Evolutionary conservation across 2,888 invertebrate genomes (phyloP), one percentile per base, ranked within the genome.

Genomic region (Trissoscelio sp.): DNA sequence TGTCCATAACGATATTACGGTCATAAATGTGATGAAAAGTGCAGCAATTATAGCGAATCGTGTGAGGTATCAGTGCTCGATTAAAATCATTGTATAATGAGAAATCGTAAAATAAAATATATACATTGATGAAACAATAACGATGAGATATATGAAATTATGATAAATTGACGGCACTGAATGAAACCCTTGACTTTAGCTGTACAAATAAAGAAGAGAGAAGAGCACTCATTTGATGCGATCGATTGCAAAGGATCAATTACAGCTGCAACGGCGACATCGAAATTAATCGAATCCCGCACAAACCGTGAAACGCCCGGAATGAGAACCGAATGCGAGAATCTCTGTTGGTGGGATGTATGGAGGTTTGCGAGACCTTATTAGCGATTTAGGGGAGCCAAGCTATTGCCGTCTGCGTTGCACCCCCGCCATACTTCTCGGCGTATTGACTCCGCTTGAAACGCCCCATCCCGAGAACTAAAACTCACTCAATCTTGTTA

Each of bases 401-500:
- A 70, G 84, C 51, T 78, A 42, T 70, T 42, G 42, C 66, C 37
- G 39, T 57, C 69, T 73, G 31, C 53, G 51, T 66, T 66, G 79
- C 31, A 5, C 46, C 16, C 53, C n/a, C 22, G 9, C 11, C 31
- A 37, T 48, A 37, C 66, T 51, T 60, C 57, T 60, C 69, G 67
- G 73, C 83, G 83, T 87, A 85, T 87, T 84, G 87, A 82, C 81
- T 82, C 48, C 77, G 83, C 78, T 84, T 53, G 79, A 77, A 81
- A 75, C 86, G 69, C 79, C 81, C 83, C 83, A 86, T 85, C 82
- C 85, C 74, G 85, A 83, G 87, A 89, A 90, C 90, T 89, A 90
- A 90, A 90, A 90, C 90, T 89, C 89, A 85, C 88, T 89, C 88
- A 90, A 90, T 89, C 89, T 85, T 84, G 87, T 89, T 89, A 88